Base-by-base conservation (phyloP, 2,888 invertebrate genomes). In the Amphipyra berbera region DNA sequence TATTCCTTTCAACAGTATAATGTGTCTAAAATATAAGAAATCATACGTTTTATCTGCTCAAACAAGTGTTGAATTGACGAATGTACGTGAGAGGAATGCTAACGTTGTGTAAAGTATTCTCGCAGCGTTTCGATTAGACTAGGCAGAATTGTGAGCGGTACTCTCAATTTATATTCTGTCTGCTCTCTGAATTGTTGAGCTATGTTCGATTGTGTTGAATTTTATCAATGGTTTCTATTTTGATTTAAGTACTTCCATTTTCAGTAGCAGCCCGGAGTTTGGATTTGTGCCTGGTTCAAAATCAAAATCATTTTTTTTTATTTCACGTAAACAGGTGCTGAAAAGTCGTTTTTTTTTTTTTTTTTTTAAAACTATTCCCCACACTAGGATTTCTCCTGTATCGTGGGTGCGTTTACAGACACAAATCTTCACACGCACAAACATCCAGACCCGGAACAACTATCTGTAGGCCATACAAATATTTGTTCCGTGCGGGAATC, bases 51-150 rank as follows among this genome's bases (percentile, higher is more conserved):
- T 73, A 76, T 71, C 68, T 54, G 71, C 61, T 79, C 67, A 68
- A 73, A 81, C 71, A 77, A 76, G 78, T 80, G 80, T 80, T 73
- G 79, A 80, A 77, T 79, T 80, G 81, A 71, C 59, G 64, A 61
- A 70, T 47, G 63, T 54, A 81, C 79, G 79, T 79, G 79, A 64
- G 47, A 1, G 15, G 42, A 59, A 69, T 77, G 47, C 21, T 42
- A 64, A 68, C 45, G 27, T 6, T 41, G 42, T 40, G 65, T 61
- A 56, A 66, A 73, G 56, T 76, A 76, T 73, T 76, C 73, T 55
- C 49, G 0, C 33, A 50, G 65, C 73, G 61, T 76, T 59, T 66
- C 67, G 76, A 73, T 72, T 72, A 76, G 73, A 44, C 58, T 76
- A 76, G 73, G 73, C 67, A 67, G 67, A 67, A 62, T 50, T 66